A percentile compares a stretch with the other conserved stretches of the same genome.
These are phyloP conservation scores for Gisinianus flammeolus DNA, from an alignment of 2,888 invertebrate species.

Conservation along the genomic window DNA sequence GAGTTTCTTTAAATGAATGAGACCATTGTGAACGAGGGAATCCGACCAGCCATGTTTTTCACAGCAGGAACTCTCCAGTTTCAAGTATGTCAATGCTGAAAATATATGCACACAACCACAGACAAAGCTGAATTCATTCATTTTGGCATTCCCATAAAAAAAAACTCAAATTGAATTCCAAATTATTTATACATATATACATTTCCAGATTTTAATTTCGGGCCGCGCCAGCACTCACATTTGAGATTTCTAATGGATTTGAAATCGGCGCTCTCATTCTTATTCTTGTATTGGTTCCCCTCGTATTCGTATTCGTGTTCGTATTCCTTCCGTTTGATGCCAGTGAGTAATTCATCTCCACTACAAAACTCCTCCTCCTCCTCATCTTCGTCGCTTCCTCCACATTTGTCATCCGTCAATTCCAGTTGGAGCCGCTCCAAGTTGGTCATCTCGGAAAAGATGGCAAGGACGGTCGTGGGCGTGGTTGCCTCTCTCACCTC, in stretches of 20 bases:
- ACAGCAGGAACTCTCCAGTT: background rate
- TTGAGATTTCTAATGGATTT: background rate
- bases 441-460: background rate
- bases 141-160: too few species aligned
- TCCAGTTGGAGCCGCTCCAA: background rate
- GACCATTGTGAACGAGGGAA: slow-evolving; percentile 12
- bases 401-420: background rate
- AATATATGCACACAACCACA: background rate
- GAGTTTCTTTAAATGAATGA: slow-evolving; percentile 16
- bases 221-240: too few species aligned
- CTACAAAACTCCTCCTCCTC: background rate
- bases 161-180: background rate
- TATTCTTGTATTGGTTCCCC: background rate
- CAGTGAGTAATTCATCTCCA: background rate
- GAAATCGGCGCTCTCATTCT: background rate
- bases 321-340: background rate
- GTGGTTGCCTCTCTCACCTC: background rate
- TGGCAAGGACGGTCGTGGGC: background rate
- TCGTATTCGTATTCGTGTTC: too few species aligned
- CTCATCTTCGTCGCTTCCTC: background rate
- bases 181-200: background rate
- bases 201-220: background rate
- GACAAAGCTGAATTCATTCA: background rate
- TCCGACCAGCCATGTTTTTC: background rate
- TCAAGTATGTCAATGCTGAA: background rate